Percentiles rank a stretch among this genome's conserved stretches.
phyloP scores from a whole-genome alignment of 2,113 vertebrate species.

The Percopsis transmontana region DNA sequence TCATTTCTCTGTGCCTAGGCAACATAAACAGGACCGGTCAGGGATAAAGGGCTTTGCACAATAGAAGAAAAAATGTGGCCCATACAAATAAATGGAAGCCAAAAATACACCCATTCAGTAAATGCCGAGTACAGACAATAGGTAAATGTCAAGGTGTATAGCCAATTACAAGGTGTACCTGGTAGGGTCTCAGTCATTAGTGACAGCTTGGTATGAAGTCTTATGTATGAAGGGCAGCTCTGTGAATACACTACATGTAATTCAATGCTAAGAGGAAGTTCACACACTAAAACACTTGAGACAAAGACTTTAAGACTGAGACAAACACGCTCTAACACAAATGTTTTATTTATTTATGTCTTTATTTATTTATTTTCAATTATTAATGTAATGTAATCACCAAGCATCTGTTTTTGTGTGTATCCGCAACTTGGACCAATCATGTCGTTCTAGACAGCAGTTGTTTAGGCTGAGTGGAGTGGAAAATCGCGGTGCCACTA shows the following conservation, averaged over 20 bases:
- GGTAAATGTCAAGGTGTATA: conserved; percentile 9
- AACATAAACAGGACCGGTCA: neutral
- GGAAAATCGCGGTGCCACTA: too few relatives aligned
- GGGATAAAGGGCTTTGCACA: conserved; percentile 18
- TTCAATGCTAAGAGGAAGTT: conserved; percentile 17
- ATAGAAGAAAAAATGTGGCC: conserved; percentile 3
- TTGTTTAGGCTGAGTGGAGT: too few relatives aligned
- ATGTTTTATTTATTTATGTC: conserved; percentile 32
- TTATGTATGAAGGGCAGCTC: too few relatives aligned
- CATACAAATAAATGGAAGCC: neutral
- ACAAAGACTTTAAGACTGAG: neutral
- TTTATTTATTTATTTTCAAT: conserved; percentile 19
- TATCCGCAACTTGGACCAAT: neutral
- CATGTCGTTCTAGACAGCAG: too few relatives aligned
- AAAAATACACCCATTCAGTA: neutral
- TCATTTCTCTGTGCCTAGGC: neutral
- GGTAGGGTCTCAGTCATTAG: conserved; percentile 12
- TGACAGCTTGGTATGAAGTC: conserved; percentile 1
- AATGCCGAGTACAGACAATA: conserved; percentile 14
- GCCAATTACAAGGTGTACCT: conserved; percentile 26
- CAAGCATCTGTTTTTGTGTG: too few relatives aligned
- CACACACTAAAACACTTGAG: neutral
- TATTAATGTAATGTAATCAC: too few relatives aligned
- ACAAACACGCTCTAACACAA: conserved; percentile 20
- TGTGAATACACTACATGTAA: neutral